Evolutionary conservation across 2,888 invertebrate species (phyloP).

Genomic region (Lamellibrachia satsuma): DNA sequence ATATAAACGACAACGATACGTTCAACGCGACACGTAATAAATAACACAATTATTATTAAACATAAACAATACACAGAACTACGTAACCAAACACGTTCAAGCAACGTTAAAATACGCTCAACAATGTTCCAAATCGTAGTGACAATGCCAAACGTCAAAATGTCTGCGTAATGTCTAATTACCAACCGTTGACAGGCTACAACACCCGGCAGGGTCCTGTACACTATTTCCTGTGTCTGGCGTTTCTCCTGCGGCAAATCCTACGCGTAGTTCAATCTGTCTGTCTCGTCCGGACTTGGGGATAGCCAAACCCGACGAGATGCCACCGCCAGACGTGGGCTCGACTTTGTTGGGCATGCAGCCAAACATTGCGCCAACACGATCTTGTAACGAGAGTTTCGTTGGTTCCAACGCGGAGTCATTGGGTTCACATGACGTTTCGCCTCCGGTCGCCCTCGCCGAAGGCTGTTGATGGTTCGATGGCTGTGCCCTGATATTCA

Average conservation of each 20-base stretch:
- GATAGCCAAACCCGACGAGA: not conserved
- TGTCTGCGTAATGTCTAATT: not conserved
- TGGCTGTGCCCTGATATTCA: not conserved
- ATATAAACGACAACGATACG: not conserved
- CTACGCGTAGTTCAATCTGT: not conserved
- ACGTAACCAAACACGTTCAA: not conserved
- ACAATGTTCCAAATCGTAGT: not conserved
- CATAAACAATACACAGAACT: not conserved
- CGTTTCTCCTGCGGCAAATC: not conserved
- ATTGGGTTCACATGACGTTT: not conserved
- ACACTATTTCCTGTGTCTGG: not conserved
- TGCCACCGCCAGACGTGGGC: not conserved
- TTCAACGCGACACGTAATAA: not conserved
- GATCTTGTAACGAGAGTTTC: not conserved
- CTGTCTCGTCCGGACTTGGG: not conserved
- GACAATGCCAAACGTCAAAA: not conserved
- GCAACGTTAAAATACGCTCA: not conserved
- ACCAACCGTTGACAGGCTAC: not conserved
- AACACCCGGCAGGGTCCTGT: not conserved
- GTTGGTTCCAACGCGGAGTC: not conserved
- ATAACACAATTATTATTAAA: not conserved
- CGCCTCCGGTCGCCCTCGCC: not conserved
- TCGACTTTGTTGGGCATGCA: not conserved
- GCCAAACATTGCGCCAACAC: not conserved
- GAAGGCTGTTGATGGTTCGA: not conserved